phyloP scores from a whole-genome alignment of 2,797 vertebrate species.

The Pygocentrus nattereri region DNA sequence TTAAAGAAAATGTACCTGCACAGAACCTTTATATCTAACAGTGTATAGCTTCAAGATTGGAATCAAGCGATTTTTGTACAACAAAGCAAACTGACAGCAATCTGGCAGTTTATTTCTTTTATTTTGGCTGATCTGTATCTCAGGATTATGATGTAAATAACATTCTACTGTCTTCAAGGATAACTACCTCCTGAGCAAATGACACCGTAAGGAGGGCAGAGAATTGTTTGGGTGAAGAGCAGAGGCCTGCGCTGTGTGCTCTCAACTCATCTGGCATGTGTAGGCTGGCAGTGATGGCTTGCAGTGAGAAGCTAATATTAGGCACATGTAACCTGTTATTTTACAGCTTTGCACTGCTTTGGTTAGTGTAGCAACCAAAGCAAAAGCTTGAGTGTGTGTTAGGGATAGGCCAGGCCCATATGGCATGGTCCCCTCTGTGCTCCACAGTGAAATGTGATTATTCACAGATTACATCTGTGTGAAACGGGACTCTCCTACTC shows the following conservation, averaged over 20 bases:
- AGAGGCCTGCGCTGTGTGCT: not conserved
- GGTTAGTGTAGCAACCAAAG: not conserved
- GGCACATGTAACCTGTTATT: conserved; percentile 24
- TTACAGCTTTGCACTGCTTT: not conserved
- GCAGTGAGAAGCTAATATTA: not conserved
- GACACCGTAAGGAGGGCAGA: not conserved
- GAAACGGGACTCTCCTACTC: conserved; percentile 34
- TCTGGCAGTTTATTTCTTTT: too few species aligned
- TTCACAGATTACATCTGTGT: conserved; percentile 49
- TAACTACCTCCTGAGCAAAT: conserved; percentile 1
- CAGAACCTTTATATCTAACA: too few species aligned
- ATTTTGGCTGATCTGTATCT: too few species aligned
- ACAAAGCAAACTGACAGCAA: too few species aligned
- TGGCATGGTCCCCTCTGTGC: not conserved
- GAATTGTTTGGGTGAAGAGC: not conserved
- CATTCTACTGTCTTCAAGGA: not conserved
- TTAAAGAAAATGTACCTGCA: too few species aligned
- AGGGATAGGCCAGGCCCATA: conserved; percentile 1
- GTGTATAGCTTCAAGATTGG: too few species aligned
- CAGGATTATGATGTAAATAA: too few species aligned
- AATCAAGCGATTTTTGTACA: too few species aligned
- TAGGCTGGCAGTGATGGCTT: not conserved
- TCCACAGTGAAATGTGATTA: conserved; percentile 42
- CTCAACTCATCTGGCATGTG: not conserved
- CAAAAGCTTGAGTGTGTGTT: not conserved